Evolutionary conservation across 2,888 invertebrate genomes (phyloP).

Genomic region (Entomobrya multifasciata): DNA sequence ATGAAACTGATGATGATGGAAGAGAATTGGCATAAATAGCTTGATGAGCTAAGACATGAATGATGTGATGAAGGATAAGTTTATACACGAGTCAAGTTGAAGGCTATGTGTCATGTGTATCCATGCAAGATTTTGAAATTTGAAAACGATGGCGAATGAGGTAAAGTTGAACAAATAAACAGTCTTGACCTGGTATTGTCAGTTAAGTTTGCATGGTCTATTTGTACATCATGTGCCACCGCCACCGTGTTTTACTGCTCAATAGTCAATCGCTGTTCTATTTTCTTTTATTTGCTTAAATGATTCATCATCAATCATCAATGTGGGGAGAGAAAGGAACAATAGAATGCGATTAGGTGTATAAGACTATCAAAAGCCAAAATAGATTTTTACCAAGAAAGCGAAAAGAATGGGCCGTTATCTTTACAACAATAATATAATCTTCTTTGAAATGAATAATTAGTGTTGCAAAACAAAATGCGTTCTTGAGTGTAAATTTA

Average conservation of each 20-base stretch:
- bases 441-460: background rate
- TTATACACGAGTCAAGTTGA: constrained; percentile 21
- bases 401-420: constrained; percentile 28
- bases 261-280: too few relatives aligned
- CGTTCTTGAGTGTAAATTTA: background rate
- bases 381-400: constrained; percentile 8
- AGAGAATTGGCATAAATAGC: background rate
- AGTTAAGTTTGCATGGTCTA: background rate
- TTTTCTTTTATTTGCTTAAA: background rate
- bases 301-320: background rate
- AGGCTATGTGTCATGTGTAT: constrained; percentile 18
- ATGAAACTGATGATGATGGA: background rate
- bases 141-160: background rate
- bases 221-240: background rate
- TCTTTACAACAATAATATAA: background rate
- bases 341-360: too few relatives aligned
- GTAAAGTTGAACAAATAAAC: background rate
- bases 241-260: background rate
- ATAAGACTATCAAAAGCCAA: background rate
- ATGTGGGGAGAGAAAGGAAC: background rate
- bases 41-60: too few relatives aligned
- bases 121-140: background rate
- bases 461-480: too few relatives aligned
- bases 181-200: constrained; percentile 7
- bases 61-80: background rate